A percentile compares a stretch with the other conserved stretches of the same genome.
Conservation (phyloP, 1,140 invertebrate genomes). For the Eurosta solidaginis region DNA sequence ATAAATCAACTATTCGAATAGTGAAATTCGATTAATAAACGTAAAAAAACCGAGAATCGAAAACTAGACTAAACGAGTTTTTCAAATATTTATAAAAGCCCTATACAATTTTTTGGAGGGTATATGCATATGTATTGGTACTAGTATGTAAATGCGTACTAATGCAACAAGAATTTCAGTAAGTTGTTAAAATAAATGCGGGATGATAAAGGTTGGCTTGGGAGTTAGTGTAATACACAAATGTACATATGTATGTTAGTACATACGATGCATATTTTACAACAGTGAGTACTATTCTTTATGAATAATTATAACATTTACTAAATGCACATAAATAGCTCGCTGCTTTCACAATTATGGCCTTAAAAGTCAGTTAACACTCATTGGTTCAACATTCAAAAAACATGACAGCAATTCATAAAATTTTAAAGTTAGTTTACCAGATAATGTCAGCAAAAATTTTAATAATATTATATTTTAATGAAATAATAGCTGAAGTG, state of each 20-base stretch:
- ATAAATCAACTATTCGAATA: no score
- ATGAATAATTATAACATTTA: background rate
- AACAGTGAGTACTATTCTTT: background rate
- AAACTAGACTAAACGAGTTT: no score
- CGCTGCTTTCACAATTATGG: background rate
- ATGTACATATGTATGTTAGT: background rate
- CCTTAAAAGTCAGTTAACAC: slow-evolving; percentile 7
- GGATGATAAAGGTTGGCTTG: background rate
- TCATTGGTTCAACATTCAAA: background rate
- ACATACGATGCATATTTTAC: background rate
- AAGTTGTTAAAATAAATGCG: background rate
- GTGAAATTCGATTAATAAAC: no score
- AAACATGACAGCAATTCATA: slow-evolving; percentile 17
- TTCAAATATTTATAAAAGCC: no score
- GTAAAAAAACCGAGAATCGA: no score
- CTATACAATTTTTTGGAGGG: no score
- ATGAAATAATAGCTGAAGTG: background rate
- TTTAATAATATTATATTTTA: background rate
- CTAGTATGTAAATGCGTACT: background rate
- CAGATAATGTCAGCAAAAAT: background rate
- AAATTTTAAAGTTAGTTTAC: background rate
- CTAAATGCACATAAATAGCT: background rate
- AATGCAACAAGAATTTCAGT: background rate
- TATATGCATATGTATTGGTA: no score
- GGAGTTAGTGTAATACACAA: background rate